Conservation (phyloP, 2,888 invertebrate genomes). For the Oligia latruncula region DNA sequence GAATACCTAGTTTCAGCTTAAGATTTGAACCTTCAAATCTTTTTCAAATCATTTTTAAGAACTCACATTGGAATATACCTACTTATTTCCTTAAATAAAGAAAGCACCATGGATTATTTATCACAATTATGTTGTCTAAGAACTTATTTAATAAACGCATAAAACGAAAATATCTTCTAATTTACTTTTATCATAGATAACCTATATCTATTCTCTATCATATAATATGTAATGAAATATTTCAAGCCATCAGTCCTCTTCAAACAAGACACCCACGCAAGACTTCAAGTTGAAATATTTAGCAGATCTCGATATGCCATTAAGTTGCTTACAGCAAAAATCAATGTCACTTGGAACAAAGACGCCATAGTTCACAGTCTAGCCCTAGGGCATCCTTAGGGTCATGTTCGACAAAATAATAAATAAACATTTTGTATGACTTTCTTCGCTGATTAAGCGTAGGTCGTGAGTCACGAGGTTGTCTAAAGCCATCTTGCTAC, state of each 20-base stretch:
- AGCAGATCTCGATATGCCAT: constrained; percentile 60
- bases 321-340: constrained; percentile 64
- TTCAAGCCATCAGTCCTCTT: constrained; percentile 28
- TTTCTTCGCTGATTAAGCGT: constrained; percentile 84
- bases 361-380: constrained; percentile 67
- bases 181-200: neutral
- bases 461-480: constrained; percentile 88
- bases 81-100: too few species aligned
- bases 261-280: constrained; percentile 32
- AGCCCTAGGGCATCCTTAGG: constrained; percentile 64
- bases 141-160: constrained; percentile 1
- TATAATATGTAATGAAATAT: neutral
- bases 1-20: neutral
- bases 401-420: constrained; percentile 84
- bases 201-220: constrained; percentile 10
- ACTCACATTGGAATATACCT: neutral
- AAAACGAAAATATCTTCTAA: neutral
- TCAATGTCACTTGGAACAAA: constrained; percentile 75
- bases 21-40: neutral
- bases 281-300: constrained; percentile 49
- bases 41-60: neutral
- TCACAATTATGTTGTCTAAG: neutral
- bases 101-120: neutral
- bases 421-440: constrained; percentile 86
- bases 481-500: constrained; percentile 84